These are phyloP conservation scores for Drosophila parthenogenetica DNA, from an alignment of 2,888 invertebrate species.

Conservation along the genomic window DNA sequence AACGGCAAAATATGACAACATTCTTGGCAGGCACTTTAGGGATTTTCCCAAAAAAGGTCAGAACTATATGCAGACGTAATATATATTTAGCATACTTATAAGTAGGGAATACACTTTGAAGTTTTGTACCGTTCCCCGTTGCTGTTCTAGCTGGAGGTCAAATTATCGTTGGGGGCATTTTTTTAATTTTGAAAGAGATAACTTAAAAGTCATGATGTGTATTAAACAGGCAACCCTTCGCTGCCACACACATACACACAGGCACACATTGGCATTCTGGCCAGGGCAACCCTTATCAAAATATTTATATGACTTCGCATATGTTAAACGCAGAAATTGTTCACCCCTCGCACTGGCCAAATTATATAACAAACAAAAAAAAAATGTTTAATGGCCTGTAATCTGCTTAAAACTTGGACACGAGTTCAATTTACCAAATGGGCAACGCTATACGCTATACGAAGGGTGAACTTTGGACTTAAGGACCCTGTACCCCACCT, in stretches of 20 bases:
- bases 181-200: conserved; percentile 73
- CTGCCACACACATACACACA: conserved; percentile 24
- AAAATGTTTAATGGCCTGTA: conserved; percentile 81
- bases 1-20: conserved; percentile 63
- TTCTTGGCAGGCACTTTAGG: conserved; percentile 73
- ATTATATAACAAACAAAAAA: conserved; percentile 55
- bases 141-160: conserved; percentile 27
- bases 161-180: conserved; percentile 44
- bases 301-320: conserved; percentile 79
- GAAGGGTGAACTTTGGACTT: conserved; percentile 37
- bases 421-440: conserved; percentile 79
- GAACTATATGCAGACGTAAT: conserved; percentile 33
- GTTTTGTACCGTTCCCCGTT: conserved; percentile 34
- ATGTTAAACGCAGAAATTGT: conserved; percentile 68
- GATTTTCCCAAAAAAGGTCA: conserved; percentile 69
- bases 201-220: conserved; percentile 82
- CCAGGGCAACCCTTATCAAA: conserved; percentile 81
- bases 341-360: conserved; percentile 30
- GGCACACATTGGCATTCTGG: conserved; percentile 52
- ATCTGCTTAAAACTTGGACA: conserved; percentile 82
- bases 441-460: conserved; percentile 31
- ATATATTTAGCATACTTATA: conserved; percentile 27
- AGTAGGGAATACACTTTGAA: conserved; percentile 61
- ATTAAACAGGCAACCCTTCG: conserved; percentile 65
- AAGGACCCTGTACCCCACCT: conserved; percentile 46